These are phyloP conservation scores for Catharus minimus DNA, from an alignment of 2,113 vertebrate genomes.

Conservation along the genomic window DNA sequence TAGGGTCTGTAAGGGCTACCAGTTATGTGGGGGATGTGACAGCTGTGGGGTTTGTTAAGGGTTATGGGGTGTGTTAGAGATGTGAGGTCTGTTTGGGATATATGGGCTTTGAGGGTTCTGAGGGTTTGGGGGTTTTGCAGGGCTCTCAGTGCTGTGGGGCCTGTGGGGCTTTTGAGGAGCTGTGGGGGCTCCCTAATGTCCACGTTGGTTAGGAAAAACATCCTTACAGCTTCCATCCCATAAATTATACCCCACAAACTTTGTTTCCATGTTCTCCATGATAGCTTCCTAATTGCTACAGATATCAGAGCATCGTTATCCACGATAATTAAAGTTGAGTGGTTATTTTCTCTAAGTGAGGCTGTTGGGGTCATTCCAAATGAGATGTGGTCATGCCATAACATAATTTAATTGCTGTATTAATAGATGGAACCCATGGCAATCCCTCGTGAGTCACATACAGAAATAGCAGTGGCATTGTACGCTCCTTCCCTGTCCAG, in stretches of 20 bases:
- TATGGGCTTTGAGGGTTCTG: not conserved
- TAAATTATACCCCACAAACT: not conserved
- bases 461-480: not conserved
- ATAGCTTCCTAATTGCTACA: not conserved
- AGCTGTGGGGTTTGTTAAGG: not conserved
- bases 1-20: not conserved
- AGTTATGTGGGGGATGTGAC: too few species aligned
- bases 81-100: not conserved
- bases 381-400: not conserved
- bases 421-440: not conserved
- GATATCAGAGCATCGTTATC: not conserved
- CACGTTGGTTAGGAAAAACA: not conserved
- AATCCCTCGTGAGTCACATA: accelerated
- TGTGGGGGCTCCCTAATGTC: accelerated
- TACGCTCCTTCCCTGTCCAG: not conserved
- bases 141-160: not conserved
- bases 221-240: not conserved
- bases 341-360: not conserved
- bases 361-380: not conserved
- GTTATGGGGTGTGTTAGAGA: not conserved
- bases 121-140: not conserved
- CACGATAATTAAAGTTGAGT: accelerated
- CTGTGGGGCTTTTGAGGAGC: not conserved
- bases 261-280: not conserved
- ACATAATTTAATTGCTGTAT: not conserved